A percentile compares a stretch with the other conserved stretches of the same genome.
These are phyloP conservation scores for Spea bombifrons DNA, from an alignment of 2,113 vertebrate genomes.

Conservation along the genomic window DNA sequence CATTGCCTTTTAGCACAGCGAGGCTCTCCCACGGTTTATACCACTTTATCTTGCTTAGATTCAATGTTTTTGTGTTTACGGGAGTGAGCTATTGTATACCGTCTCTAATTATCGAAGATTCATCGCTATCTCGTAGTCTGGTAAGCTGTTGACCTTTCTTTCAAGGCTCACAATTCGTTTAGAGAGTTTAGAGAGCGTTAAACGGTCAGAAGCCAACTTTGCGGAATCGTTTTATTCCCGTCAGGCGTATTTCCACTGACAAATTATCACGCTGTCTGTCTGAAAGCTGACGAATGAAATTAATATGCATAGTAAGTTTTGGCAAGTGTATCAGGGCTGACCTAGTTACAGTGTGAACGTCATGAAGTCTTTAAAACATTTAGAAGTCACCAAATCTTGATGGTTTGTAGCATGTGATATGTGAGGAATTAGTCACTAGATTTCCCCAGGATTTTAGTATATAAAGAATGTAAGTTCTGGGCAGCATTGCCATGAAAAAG, in stretches of 20 bases:
- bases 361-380: constrained; percentile 3
- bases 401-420: not conserved
- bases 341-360: constrained; percentile 28
- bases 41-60: no score
- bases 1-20: no score
- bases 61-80: no score
- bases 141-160: not conserved
- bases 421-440: no score
- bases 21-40: no score
- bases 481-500: no score
- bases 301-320: constrained; percentile 22
- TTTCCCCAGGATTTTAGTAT: no score
- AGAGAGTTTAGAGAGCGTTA: not conserved
- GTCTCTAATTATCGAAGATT: no score
- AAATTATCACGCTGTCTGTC: constrained; percentile 1
- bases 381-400: constrained; percentile 9
- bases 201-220: not conserved
- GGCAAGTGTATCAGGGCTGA: constrained; percentile 12
- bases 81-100: no score
- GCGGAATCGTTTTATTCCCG: constrained; percentile 2
- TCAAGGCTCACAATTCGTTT: not conserved
- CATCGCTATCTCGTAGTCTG: not conserved
- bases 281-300: constrained; percentile 19
- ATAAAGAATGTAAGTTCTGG: no score
- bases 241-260: not conserved